Evolutionary conservation across 1,140 invertebrate species (phyloP), one percentile per base, ranked within the genome.

Genomic region (Chrysoperla carnea): DNA sequence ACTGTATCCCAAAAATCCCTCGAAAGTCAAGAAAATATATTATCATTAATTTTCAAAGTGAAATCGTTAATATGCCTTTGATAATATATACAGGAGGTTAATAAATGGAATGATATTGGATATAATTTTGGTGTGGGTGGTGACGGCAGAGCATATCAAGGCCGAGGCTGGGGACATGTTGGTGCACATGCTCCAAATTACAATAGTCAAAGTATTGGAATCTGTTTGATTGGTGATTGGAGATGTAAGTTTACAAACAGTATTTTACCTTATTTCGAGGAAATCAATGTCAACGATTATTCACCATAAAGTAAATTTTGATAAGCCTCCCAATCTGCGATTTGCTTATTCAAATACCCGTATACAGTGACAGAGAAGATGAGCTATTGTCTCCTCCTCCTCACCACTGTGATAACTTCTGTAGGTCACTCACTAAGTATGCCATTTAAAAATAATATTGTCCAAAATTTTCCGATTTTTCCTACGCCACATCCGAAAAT

Each of bases 121-220:
- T 72, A 85, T 68, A 53, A 75, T 57, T 90, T 89, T 56, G 69
- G 77, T n/a, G 67, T 86, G 6, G 85, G 84, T 3, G 79, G 79
- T 9, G 81, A 88, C 43, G 82, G 81, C 2, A 63, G 68, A 9
- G 75, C 74, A 6, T 88, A 85, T 50, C 72, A 76, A 46, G 85
- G 81, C 1, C 67, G 83, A 27, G 81, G 81, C 1, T 90, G 84
- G 4, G 78, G 79, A 0, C 82, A 88, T 50, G 71, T 82, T 23
- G 17, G 15, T 13, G 15, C 15, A 39, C 7, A 15, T 50, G 71
- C 83, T 0, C 70, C 68, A 2, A 59, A 56, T 12, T 84, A 75
- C 50, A 88, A 89, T 58, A 61, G 55, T 36, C 65, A 60, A 39
- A 83, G 81, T 46, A 70, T 86, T 14, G 84, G 80, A 40, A 81